Conservation (phyloP, 2,888 invertebrate genomes). For the Rhamnusium bicolor region DNA sequence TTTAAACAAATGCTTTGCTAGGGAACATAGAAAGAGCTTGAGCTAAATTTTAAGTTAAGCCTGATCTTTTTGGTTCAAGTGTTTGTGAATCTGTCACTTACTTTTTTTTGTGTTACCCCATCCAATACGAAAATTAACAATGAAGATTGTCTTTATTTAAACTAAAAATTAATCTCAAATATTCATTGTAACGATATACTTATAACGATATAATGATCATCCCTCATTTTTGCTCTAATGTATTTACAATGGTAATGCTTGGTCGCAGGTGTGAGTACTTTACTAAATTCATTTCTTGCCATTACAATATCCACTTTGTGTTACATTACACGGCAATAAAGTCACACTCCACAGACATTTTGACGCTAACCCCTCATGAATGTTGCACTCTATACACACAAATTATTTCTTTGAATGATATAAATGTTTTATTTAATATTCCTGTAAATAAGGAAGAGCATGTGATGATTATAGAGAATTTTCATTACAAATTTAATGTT, state of each 20-base stretch:
- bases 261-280: conserved; percentile 61
- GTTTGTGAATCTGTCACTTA: too few species aligned
- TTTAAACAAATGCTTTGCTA: too few species aligned
- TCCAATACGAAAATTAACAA: too few species aligned
- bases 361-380: background rate
- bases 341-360: conserved; percentile 51
- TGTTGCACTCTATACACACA: background rate
- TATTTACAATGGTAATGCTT: background rate
- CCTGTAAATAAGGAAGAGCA: background rate
- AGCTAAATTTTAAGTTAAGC: too few species aligned
- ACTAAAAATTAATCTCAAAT: too few species aligned
- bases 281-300: conserved; percentile 62
- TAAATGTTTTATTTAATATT: background rate
- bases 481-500: background rate
- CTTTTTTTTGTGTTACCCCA: too few species aligned
- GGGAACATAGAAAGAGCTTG: too few species aligned
- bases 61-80: too few species aligned
- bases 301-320: conserved; percentile 64
- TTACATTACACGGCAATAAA: conserved; percentile 58
- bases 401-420: background rate
- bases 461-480: background rate
- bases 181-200: too few species aligned
- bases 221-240: too few species aligned
- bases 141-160: too few species aligned
- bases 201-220: too few species aligned